phyloP scores from a whole-genome alignment of 2,888 invertebrate species.

The Melipona bicolor region DNA sequence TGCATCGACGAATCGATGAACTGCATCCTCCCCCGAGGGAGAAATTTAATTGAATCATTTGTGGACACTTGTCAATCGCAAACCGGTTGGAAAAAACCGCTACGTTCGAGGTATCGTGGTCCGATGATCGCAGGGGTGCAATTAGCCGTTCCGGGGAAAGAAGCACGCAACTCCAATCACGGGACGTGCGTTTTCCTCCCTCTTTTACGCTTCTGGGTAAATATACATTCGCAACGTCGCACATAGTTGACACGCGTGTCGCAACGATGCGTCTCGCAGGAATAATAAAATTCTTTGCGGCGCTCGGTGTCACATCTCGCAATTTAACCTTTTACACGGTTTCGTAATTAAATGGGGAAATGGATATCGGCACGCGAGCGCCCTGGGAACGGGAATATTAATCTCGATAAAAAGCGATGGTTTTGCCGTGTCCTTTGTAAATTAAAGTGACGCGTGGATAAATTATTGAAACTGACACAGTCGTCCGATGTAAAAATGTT shows the following conservation, averaged over 20 bases:
- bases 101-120: slow-evolving; percentile 34
- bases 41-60: slow-evolving; percentile 68
- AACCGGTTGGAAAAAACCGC: slow-evolving; percentile 57
- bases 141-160: slow-evolving; percentile 14
- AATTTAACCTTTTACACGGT: background rate
- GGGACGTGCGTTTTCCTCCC: background rate
- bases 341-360: background rate
- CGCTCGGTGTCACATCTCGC: background rate
- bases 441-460: background rate
- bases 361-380: no score
- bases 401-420: background rate
- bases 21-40: slow-evolving; percentile 39
- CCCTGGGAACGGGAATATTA: background rate
- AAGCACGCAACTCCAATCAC: background rate
- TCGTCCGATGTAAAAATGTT: background rate
- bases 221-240: background rate
- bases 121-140: slow-evolving; percentile 7
- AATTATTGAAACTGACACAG: no score
- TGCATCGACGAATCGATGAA: slow-evolving; percentile 40
- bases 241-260: slow-evolving; percentile 4
- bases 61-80: slow-evolving; percentile 61
- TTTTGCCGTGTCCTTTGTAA: background rate
- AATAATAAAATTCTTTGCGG: background rate
- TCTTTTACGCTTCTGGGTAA: background rate
- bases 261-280: background rate